Conservation (phyloP, 2,888 invertebrate species). For the Pimpla rufipes region DNA sequence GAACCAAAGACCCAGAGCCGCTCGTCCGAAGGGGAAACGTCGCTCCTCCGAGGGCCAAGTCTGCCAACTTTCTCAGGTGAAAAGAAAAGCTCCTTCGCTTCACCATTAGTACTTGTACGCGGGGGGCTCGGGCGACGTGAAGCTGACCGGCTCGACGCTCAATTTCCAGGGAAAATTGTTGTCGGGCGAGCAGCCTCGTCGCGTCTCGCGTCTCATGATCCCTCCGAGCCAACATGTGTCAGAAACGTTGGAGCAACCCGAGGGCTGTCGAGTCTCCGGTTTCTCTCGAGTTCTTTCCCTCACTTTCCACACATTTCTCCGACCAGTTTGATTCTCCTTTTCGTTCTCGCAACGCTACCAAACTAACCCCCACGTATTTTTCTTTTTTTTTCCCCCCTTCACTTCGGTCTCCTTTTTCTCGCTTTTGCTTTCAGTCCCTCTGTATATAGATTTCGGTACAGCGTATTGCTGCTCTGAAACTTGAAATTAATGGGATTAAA, state of each 20-base stretch:
- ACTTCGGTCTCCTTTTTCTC: background rate
- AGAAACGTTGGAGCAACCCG: background rate
- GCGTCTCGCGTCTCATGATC: background rate
- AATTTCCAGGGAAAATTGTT: background rate
- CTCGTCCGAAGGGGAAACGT: conserved; percentile 11
- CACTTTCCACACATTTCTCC: background rate
- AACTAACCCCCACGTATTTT: background rate
- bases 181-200: background rate
- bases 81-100: background rate
- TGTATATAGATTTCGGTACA: background rate
- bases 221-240: background rate
- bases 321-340: background rate
- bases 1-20: background rate
- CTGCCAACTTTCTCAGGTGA: conserved; percentile 34
- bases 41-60: conserved; percentile 21
- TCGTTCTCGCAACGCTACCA: background rate
- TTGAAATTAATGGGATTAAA: conserved; percentile 52
- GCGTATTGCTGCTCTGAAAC: conserved; percentile 20
- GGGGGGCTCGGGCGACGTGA: background rate
- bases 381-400: background rate
- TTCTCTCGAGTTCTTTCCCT: background rate
- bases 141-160: background rate
- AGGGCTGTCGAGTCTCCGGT: background rate
- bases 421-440: background rate
- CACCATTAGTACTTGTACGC: too few relatives aligned